Base-by-base conservation (phyloP, 2,888 invertebrate species). In the Cephus nigrinus region DNA sequence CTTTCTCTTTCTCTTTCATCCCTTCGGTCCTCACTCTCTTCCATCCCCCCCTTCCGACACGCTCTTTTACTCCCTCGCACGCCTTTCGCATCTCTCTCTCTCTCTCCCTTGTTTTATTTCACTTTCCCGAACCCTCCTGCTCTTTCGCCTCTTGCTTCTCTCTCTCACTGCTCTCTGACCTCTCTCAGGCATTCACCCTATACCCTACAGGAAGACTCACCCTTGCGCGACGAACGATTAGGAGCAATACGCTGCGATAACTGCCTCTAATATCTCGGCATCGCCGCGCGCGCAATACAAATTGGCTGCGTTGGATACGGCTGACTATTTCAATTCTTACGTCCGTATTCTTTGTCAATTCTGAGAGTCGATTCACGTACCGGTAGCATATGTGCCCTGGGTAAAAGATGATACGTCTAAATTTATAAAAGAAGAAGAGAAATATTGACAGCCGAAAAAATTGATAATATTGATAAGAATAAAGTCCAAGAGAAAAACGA, bases 181-280 rank as follows among this genome's bases (percentile, higher is more conserved):
- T 84, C 77, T 78, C 76, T 78, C 82, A 82, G 81, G 80, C 82
- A 33, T 32, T 34, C 71, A 33, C 82, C 79, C 75, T 74, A 75
- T 73, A 75, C 79, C 76, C 55, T 55, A 55, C 2, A 55, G 71
- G 12, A 31, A 33, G 71, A 33, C 31, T 71, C 36, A 74, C 75
- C 78, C 78, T 75, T 12, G 75, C 75, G 84, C 83, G 82, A 84
- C 84, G 86, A 90, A 90, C 91, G 90, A 91, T 91, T 91, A 91
- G 89, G 88, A 90, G 90, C 90, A 90, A 90, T 91, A 89, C 89
- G 89, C 87, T 87, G 87, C 90, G 90, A 90, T 90, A 90, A 91
- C 90, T 89, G 88, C 88, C 88, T 88, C 88, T 90, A 90, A 91
- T 90, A 89, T 89, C 88, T 85, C 87, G 86, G 85, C 85, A 86